Conservation (phyloP, 2,113 vertebrate species). For the Phylloscopus trochilus region DNA sequence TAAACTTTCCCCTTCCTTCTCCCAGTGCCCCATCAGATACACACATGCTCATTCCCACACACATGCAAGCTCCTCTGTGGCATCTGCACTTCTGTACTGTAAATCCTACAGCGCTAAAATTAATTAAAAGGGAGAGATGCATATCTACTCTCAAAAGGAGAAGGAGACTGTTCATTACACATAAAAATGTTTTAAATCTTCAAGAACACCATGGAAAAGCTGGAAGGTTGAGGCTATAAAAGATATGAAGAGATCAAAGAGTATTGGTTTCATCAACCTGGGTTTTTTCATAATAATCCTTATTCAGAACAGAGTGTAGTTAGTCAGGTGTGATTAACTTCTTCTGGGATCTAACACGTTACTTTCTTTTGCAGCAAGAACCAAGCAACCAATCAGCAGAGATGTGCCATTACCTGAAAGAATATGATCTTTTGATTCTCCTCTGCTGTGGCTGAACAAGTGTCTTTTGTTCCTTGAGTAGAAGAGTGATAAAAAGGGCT, state of each 20-base stretch:
- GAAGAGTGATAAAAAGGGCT: neutral
- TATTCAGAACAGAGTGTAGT: neutral
- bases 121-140: neutral
- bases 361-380: neutral
- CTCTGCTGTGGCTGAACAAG: neutral
- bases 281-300: neutral
- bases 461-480: constrained; percentile 2
- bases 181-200: neutral
- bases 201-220: neutral
- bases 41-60: neutral
- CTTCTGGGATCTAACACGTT: neutral
- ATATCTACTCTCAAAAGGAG: neutral
- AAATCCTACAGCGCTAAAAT: neutral
- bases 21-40: neutral
- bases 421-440: constrained; percentile 23
- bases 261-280: neutral
- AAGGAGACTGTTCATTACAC: neutral
- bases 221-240: neutral
- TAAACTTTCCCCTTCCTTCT: neutral
- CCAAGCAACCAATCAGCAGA: neutral
- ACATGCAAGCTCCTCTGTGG: neutral
- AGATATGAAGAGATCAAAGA: constrained; percentile 7
- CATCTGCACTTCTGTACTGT: neutral
- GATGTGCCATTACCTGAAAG: neutral
- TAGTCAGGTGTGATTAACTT: constrained; percentile 27